phyloP scores from a whole-genome alignment of 2,113 vertebrate genomes.

The Hemiscyllium ocellatum region DNA sequence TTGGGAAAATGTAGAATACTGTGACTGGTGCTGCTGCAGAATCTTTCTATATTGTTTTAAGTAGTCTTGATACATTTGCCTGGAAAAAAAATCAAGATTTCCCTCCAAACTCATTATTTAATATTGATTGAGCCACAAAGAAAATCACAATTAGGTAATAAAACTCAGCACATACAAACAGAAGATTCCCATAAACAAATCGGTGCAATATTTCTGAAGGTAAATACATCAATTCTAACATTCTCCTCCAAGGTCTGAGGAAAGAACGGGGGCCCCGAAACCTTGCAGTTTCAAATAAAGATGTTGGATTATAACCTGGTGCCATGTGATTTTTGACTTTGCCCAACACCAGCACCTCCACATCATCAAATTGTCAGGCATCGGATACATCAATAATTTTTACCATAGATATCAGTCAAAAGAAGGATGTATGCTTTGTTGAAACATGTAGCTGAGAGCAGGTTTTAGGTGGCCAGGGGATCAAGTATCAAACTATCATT shows the following conservation, averaged over 20 bases:
- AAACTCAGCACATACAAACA: conserved; percentile 29
- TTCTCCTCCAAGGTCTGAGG: background rate
- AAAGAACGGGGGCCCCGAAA: too few species aligned
- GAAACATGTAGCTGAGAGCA: background rate
- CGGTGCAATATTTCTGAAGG: conserved; percentile 13
- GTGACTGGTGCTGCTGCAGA: conserved; percentile 54
- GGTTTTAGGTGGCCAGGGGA: background rate
- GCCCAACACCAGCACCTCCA: too few species aligned
- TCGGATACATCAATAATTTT: background rate
- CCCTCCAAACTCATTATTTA: background rate
- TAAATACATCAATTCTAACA: conserved; percentile 37
- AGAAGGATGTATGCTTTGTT: background rate
- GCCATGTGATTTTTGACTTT: too few species aligned
- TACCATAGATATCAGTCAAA: background rate
- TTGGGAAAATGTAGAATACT: conserved; percentile 51
- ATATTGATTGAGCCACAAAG: background rate
- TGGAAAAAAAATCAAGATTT: conserved; percentile 47
- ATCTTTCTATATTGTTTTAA: conserved; percentile 53
- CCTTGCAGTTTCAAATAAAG: too few species aligned
- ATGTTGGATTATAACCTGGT: too few species aligned
- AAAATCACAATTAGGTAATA: background rate
- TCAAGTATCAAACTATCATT: background rate
- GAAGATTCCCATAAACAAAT: conserved; percentile 32
- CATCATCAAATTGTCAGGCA: background rate
- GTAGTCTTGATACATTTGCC: conserved; percentile 57